Base-by-base conservation (phyloP, 64 coral and sea anemone genomes). In the Stichodactyla mertensii region DNA sequence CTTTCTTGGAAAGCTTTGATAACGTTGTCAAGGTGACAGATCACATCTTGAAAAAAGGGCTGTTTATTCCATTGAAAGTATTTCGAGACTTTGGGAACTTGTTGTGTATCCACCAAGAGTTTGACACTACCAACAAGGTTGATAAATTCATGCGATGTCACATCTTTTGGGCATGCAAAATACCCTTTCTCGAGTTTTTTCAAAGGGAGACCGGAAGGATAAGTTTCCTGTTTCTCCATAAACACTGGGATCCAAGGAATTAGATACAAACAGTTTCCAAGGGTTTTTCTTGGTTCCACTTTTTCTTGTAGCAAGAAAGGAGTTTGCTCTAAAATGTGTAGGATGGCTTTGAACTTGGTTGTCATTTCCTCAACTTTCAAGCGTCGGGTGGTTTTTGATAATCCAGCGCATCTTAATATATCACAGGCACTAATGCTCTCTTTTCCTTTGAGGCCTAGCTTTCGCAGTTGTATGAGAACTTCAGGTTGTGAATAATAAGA, bases 271-370 rank as follows among this genome's bases (percentile, higher is more conserved):
- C 4, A 14, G 45, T 56, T 66, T 28, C 23, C 20, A 7, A 91
- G 53, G 13, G 54, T 28, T 52, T 88, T 36, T 82, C n/a, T 55
- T 2, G 6, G 84, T 84, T 87, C 81, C 18, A 64, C 11, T 69
- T 69, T 69, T 22, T 69, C 64, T 69, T 69, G 16, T n/a, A 94
- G 89, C 24, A 80, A 58, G 52, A 7, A 12, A 6, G 89, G 82
- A 57, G 88, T 69, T 55, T 27, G 77, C 27, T 80, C 78, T 16
- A 94, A 80, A 80, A 58, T 82, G 20, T 88, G 45, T 14, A 94
- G 78, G 84, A 95, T 95, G 14, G 93, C 87, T 77, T 83, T 57
- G 14, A 89, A 86, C 52, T 95, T 95, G 19, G 45, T 79, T 82
- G 61, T 61, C 6, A 85, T 87, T 89, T 61, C 69, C 8, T 14